A percentile compares a stretch with the other conserved stretches of the same genome.
Conservation (phyloP, 2,888 invertebrate species). For the Tanaodytes sp. region DNA sequence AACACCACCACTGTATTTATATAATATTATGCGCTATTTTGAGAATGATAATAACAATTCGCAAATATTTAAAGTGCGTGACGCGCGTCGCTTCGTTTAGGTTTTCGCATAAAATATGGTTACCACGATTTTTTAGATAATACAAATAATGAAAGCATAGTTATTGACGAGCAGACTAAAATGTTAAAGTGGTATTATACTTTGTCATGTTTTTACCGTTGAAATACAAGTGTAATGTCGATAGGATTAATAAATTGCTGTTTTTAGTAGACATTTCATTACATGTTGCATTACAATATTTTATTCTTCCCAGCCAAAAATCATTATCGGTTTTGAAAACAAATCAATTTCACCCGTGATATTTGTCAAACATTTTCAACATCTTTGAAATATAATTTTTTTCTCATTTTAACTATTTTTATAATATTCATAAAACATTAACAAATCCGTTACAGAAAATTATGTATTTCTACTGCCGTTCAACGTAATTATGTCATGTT, state of each 20-base stretch:
- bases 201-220: conserved; percentile 51
- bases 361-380: too few relatives aligned
- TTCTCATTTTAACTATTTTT: neutral
- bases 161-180: conserved; percentile 31
- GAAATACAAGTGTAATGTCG: conserved; percentile 49
- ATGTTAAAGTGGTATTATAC: conserved; percentile 50
- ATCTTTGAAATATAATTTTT: neutral
- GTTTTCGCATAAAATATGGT: conserved; percentile 31
- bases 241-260: conserved; percentile 48
- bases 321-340: too few relatives aligned
- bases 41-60: neutral
- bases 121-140: conserved; percentile 40
- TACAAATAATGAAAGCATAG: conserved; percentile 24
- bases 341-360: too few relatives aligned
- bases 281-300: too few relatives aligned
- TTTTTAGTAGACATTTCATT: conserved; percentile 50
- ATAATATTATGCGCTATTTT: neutral
- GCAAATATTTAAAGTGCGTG: neutral
- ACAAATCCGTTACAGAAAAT: too few relatives aligned
- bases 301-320: too few relatives aligned
- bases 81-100: conserved; percentile 30
- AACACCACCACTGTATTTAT: too few relatives aligned
- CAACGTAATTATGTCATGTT: too few relatives aligned
- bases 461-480: too few relatives aligned
- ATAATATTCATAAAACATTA: too few relatives aligned